Evolutionary conservation across 2,888 invertebrate species (phyloP).

Genomic region (Gymnosoma rotundatum): DNA sequence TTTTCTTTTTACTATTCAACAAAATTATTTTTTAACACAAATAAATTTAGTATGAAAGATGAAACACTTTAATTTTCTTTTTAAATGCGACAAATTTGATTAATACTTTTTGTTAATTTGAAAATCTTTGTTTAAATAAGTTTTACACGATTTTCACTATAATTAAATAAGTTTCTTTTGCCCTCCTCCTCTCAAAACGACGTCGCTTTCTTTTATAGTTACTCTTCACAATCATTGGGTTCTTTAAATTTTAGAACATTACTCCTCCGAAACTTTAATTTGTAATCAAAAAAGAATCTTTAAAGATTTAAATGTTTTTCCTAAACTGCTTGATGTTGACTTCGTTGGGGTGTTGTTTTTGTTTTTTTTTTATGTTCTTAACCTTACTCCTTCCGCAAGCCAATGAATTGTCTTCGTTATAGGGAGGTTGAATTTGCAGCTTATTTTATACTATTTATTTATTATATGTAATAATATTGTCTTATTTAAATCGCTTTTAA

Average conservation of each 20-base stretch:
- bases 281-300: constrained; percentile 13
- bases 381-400: constrained; percentile 25
- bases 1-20: background rate
- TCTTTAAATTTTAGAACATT: constrained; percentile 56
- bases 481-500: constrained; percentile 51
- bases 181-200: constrained; percentile 66
- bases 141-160: constrained; percentile 9
- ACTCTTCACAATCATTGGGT: constrained; percentile 71
- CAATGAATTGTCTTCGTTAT: background rate
- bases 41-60: background rate
- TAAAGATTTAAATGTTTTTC: constrained; percentile 32
- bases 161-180: constrained; percentile 1
- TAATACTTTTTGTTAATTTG: background rate
- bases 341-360: background rate
- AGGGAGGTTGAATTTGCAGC: constrained; percentile 2
- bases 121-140: background rate
- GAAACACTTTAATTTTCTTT: background rate
- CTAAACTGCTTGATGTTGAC: background rate
- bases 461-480: constrained; percentile 26
- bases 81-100: background rate
- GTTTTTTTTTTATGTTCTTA: constrained; percentile 5
- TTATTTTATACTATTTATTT: constrained; percentile 60
- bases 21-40: background rate
- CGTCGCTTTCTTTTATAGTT: constrained; percentile 70
- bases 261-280: background rate